Evolutionary conservation across 1,140 invertebrate species (phyloP).

Genomic region (Solenopsis invicta): DNA sequence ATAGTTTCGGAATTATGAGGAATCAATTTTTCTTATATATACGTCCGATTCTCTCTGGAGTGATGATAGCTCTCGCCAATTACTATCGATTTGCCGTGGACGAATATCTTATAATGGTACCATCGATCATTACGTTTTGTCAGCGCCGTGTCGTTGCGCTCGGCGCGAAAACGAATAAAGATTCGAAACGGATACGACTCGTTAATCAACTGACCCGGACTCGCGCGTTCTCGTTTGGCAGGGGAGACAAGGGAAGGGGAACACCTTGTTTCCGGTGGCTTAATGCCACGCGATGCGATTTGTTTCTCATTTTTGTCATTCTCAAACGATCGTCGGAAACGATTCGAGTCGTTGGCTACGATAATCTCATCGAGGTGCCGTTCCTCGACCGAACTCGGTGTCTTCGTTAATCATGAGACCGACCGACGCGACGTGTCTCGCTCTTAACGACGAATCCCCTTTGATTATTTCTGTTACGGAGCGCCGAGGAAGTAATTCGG

Average conservation of each 20-base stretch:
- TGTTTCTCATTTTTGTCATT: constrained; percentile 52
- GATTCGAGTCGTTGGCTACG: constrained; percentile 68
- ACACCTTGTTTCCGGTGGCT: constrained; percentile 71
- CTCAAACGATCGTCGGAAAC: constrained; percentile 67
- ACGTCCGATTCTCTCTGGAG: not conserved
- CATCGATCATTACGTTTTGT: constrained; percentile 6
- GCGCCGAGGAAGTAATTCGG: not conserved
- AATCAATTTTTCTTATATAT: not conserved
- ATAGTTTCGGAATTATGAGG: not conserved
- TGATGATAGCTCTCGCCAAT: not conserved
- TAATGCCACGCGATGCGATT: constrained; percentile 59
- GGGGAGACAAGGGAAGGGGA: constrained; percentile 9
- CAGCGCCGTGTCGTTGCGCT: not conserved
- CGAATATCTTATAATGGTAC: constrained; percentile 1
- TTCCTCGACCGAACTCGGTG: constrained; percentile 5
- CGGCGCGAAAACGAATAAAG: constrained; percentile 19
- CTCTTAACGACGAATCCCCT: constrained; percentile 19
- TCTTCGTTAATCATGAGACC: constrained; percentile 27
- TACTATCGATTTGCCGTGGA: not conserved
- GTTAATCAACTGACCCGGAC: constrained; percentile 61
- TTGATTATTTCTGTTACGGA: constrained; percentile 35
- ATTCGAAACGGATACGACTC: constrained; percentile 45
- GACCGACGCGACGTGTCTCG: not conserved
- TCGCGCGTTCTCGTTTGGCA: constrained; percentile 56
- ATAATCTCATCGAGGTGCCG: constrained; percentile 68